Percentiles rank a stretch among this genome's conserved stretches.
phyloP scores from a whole-genome alignment of 2,888 invertebrate species.

The Leptodirus hochenwartii region DNA sequence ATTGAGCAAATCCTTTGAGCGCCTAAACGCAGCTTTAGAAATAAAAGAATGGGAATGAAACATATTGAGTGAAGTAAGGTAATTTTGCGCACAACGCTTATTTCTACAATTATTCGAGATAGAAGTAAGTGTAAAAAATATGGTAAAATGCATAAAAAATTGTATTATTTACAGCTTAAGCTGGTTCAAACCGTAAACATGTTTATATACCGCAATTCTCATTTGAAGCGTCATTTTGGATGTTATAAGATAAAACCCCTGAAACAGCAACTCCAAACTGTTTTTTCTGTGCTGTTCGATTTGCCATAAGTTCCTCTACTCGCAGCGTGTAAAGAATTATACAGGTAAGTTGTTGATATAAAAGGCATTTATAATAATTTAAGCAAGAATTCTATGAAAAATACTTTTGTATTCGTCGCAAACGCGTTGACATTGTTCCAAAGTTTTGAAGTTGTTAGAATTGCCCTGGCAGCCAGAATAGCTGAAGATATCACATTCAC shows the following conservation, averaged over 20 bases:
- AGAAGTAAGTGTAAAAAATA: no score
- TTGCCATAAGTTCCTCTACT: slow-evolving; percentile 24
- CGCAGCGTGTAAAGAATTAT: slow-evolving; percentile 6
- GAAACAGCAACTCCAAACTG: slow-evolving; percentile 23
- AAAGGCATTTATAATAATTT: slow-evolving; percentile 2
- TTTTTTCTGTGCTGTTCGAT: slow-evolving; percentile 21
- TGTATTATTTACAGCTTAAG: no score
- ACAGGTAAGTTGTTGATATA: slow-evolving; percentile 9
- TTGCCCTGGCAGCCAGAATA: slow-evolving; percentile 84
- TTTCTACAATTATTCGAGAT: no score
- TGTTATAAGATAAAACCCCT: slow-evolving; percentile 19
- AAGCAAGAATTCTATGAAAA: no score
- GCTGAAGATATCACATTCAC: slow-evolving; percentile 63
- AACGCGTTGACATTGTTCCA: slow-evolving; percentile 46
- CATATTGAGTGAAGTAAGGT: no score
- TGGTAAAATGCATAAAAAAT: no score
- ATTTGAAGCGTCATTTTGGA: slow-evolving; percentile 16
- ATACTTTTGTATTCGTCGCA: slow-evolving; percentile 37
- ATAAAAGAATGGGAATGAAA: no score
- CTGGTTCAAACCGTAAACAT: no score
- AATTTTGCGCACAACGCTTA: no score
- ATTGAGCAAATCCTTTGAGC: no score
- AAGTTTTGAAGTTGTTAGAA: slow-evolving; percentile 66
- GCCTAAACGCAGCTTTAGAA: no score
- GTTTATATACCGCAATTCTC: slow-evolving; percentile 11